Conservation (phyloP, 2,888 invertebrate species). For the Heliconius ismenius region DNA sequence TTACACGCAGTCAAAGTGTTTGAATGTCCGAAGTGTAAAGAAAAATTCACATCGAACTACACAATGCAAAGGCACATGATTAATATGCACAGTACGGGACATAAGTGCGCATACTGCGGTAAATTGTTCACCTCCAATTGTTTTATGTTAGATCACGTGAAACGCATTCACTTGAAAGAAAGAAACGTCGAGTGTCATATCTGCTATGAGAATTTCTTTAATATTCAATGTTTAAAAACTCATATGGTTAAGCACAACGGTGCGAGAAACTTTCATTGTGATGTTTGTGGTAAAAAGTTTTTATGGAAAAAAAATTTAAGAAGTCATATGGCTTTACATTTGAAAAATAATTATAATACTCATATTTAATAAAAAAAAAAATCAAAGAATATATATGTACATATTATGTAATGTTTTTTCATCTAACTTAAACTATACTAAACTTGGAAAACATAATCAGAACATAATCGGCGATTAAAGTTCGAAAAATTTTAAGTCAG, state of each 20-base stretch:
- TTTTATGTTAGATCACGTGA: conserved; percentile 62
- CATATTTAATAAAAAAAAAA: neutral
- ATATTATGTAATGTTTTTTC: neutral
- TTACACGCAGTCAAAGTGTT: conserved; percentile 58
- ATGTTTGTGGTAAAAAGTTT: conserved; percentile 81
- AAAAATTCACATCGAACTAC: conserved; percentile 64
- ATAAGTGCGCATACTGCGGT: conserved; percentile 63
- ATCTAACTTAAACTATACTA: neutral
- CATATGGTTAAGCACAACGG: conserved; percentile 78
- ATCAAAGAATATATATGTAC: neutral
- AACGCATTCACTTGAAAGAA: conserved; percentile 64
- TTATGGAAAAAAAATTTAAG: conserved; percentile 81
- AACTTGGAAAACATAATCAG: neutral
- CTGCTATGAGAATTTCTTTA: conserved; percentile 63
- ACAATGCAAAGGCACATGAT: conserved; percentile 60
- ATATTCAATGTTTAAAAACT: conserved; percentile 58
- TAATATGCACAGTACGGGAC: conserved; percentile 58
- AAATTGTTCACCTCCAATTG: conserved; percentile 64
- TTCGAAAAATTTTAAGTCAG: too few species aligned
- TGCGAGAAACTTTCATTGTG: conserved; percentile 78
- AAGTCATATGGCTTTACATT: conserved; percentile 73
- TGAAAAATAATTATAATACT: conserved; percentile 44
- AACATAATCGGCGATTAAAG: neutral
- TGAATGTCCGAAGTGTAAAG: conserved; percentile 60
- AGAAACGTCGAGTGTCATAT: conserved; percentile 63